These are phyloP conservation scores for Dicentrarchus labrax DNA, from an alignment of 2,113 vertebrate genomes.

Conservation along the genomic window DNA sequence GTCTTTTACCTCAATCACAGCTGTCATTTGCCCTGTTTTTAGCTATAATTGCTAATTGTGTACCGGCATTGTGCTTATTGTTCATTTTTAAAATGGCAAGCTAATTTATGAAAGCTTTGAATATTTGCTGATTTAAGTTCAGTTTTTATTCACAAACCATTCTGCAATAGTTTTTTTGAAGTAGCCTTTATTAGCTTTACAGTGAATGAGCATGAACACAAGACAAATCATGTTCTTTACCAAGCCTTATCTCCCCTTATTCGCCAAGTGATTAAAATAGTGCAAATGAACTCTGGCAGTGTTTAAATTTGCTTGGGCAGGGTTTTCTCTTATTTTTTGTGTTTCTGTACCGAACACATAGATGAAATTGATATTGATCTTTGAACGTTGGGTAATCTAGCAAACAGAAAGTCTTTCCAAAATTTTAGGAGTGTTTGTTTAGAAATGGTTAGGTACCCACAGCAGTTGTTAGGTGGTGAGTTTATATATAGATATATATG, in stretches of 20 bases:
- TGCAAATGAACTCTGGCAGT: slow-evolving; percentile 20
- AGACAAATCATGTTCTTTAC: background rate
- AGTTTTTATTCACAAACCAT: background rate
- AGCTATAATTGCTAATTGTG: background rate
- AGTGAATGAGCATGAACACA: background rate
- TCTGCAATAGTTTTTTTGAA: background rate
- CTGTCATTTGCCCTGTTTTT: background rate
- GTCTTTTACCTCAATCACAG: slow-evolving; percentile 1
- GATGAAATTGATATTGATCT: background rate
- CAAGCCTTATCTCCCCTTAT: background rate
- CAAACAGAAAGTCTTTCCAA: background rate
- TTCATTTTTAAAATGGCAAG: background rate
- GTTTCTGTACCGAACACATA: background rate
- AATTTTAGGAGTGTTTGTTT: background rate
- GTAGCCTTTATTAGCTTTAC: background rate
- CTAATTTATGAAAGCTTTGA: background rate
- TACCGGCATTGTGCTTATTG: background rate
- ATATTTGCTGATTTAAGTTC: background rate
- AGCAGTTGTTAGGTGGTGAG: background rate
- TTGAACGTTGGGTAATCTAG: background rate
- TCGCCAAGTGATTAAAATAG: background rate
- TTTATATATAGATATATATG: background rate
- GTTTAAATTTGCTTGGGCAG: background rate
- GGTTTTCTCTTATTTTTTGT: background rate
- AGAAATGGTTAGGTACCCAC: background rate